phyloP scores from a whole-genome alignment of 2,888 invertebrate genomes.

The Synergus japonicus region DNA sequence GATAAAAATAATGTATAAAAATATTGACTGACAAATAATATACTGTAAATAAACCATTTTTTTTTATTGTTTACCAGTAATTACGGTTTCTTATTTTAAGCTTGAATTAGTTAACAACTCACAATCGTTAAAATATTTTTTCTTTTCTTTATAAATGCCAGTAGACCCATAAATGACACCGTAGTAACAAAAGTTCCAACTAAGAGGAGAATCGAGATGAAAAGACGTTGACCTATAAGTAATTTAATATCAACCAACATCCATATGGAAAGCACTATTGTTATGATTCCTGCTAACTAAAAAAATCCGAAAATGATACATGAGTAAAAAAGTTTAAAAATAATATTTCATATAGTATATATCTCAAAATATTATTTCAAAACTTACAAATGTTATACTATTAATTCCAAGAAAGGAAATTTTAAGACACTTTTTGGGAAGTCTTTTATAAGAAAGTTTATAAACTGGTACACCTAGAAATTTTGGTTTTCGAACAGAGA shows the following conservation, averaged over 20 bases:
- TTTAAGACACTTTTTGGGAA: conserved; percentile 60
- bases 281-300: conserved; percentile 64
- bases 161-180: conserved; percentile 61
- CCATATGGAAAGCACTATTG: conserved; percentile 62
- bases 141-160: conserved; percentile 59
- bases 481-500: conserved; percentile 42
- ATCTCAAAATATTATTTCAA: neutral
- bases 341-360: neutral
- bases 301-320: neutral
- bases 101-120: conserved; percentile 50
- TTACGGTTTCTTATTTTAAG: no score
- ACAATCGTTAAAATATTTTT: conserved; percentile 53
- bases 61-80: neutral
- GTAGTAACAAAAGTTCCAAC: conserved; percentile 55
- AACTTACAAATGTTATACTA: conserved; percentile 61
- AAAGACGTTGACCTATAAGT: conserved; percentile 62
- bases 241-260: conserved; percentile 61
- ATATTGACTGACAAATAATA: conserved; percentile 57
- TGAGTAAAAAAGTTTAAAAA: neutral
- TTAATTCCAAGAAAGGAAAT: conserved; percentile 61
- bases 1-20: conserved; percentile 60
- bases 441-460: conserved; percentile 56
- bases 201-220: conserved; percentile 60
- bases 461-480: conserved; percentile 57
- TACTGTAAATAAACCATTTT: conserved; percentile 58